Conservation (phyloP, 2,797 vertebrate species). For the Myiotriccus ornatus region DNA sequence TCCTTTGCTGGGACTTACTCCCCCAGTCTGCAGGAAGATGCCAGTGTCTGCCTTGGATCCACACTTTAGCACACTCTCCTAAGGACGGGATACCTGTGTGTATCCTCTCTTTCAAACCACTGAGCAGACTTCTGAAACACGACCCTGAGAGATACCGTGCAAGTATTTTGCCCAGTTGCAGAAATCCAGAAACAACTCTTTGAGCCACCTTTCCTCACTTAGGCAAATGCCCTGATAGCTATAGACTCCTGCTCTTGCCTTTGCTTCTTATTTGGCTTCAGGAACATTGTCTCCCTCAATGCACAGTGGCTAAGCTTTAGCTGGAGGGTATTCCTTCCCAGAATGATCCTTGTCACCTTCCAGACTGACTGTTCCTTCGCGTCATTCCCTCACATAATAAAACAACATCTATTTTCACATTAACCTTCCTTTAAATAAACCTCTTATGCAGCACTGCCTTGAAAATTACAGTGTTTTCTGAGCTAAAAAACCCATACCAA, state of each 20-base stretch:
- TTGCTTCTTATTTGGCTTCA: not conserved
- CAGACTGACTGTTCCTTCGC: not conserved
- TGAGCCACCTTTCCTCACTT: not conserved
- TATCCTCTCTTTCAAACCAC: not conserved
- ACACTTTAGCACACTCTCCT: not conserved
- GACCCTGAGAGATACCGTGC: not conserved
- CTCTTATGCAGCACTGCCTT: not conserved
- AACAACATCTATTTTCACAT: not conserved
- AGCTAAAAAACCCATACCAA: not conserved
- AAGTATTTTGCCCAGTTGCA: not conserved
- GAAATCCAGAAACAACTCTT: not conserved
- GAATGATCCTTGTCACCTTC: not conserved
- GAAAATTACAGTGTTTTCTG: not conserved
- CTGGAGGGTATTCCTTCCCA: not conserved
- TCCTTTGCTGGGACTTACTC: not conserved
- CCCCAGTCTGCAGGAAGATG: not conserved
- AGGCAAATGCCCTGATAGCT: not conserved
- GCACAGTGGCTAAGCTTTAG: not conserved
- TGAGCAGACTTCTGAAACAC: not conserved
- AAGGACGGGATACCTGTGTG: not conserved
- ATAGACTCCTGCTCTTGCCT: not conserved
- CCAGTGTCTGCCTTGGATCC: not conserved
- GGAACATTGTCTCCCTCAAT: not conserved
- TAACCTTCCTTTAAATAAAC: not conserved
- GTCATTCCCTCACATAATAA: not conserved